These are phyloP conservation scores for Dysdera silvatica DNA, from an alignment of 1,140 invertebrate genomes.

Conservation along the genomic window DNA sequence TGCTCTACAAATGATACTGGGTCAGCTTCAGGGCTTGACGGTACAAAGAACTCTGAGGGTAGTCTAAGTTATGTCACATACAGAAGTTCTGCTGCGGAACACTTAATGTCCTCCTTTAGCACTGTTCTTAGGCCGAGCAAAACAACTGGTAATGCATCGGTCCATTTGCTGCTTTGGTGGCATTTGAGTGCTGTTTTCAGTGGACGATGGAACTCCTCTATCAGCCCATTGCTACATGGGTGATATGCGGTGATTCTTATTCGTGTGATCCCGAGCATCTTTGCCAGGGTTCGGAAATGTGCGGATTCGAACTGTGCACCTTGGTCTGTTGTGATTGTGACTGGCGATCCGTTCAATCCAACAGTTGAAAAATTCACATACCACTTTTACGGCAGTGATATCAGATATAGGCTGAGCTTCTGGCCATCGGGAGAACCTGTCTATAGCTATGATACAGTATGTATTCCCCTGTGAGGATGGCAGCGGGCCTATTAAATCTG, in stretches of 20 bases:
- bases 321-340: slow-evolving; percentile 42
- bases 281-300: slow-evolving; percentile 20
- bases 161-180: slow-evolving; percentile 36
- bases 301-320: slow-evolving; percentile 45
- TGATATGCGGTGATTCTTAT: slow-evolving; percentile 30
- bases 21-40: background rate
- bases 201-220: slow-evolving; percentile 42
- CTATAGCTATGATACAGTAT: slow-evolving; percentile 45
- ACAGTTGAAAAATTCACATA: slow-evolving; percentile 34
- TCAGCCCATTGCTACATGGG: slow-evolving; percentile 40
- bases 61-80: slow-evolving; percentile 30
- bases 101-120: slow-evolving; percentile 36
- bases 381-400: slow-evolving; percentile 40
- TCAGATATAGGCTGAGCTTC: slow-evolving; percentile 43
- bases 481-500: slow-evolving; percentile 48
- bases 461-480: slow-evolving; percentile 37
- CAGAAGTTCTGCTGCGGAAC: slow-evolving; percentile 31
- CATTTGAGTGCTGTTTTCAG: slow-evolving; percentile 39
- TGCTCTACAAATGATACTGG: background rate
- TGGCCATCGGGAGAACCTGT: slow-evolving; percentile 45
- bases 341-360: slow-evolving; percentile 42
- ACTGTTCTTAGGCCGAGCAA: slow-evolving; percentile 37
- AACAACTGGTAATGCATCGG: slow-evolving; percentile 40
- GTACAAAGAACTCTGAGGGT: slow-evolving; percentile 29
- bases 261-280: slow-evolving; percentile 11